Evolutionary conservation across 2,888 invertebrate species (phyloP).

Genomic region (Argyra leucocephala): DNA sequence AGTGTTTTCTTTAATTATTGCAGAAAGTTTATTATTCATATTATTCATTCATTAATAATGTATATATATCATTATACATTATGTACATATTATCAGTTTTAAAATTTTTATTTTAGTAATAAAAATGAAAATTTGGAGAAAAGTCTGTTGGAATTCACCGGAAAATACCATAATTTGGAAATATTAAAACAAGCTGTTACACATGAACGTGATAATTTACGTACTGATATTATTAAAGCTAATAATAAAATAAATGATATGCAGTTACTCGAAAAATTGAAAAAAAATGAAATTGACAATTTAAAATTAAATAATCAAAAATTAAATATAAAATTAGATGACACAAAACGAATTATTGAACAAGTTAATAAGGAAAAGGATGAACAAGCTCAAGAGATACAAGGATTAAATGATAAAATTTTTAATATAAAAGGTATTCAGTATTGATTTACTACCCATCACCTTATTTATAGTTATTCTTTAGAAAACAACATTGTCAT

Average conservation of each 20-base stretch:
- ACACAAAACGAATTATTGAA: constrained; percentile 26
- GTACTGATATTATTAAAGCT: constrained; percentile 32
- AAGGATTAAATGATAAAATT: constrained; percentile 30
- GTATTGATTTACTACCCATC: no score
- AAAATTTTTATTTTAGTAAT: constrained; percentile 28
- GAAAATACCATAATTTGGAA: constrained; percentile 30
- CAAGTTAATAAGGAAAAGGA: constrained; percentile 30
- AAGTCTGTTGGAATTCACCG: constrained; percentile 29
- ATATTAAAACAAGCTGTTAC: constrained; percentile 32
- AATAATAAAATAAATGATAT: constrained; percentile 31
- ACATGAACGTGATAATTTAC: constrained; percentile 33
- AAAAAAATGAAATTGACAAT: constrained; percentile 30
- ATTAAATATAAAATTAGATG: constrained; percentile 29
- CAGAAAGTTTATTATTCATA: no score
- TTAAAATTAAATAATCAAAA: constrained; percentile 33
- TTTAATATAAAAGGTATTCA: constrained; percentile 20
- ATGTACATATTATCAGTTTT: no score
- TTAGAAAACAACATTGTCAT: not conserved
- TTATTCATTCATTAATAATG: no score
- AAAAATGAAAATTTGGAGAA: constrained; percentile 33
- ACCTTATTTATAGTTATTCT: not conserved
- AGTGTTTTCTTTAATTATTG: not conserved
- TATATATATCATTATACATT: no score
- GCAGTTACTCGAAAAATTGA: constrained; percentile 32
- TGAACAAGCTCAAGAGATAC: constrained; percentile 30